Percentiles rank a stretch among this genome's conserved stretches.
These are phyloP conservation scores for Phataginus tricuspis DNA, from an alignment of 2,797 vertebrate genomes.

Conservation along the genomic window DNA sequence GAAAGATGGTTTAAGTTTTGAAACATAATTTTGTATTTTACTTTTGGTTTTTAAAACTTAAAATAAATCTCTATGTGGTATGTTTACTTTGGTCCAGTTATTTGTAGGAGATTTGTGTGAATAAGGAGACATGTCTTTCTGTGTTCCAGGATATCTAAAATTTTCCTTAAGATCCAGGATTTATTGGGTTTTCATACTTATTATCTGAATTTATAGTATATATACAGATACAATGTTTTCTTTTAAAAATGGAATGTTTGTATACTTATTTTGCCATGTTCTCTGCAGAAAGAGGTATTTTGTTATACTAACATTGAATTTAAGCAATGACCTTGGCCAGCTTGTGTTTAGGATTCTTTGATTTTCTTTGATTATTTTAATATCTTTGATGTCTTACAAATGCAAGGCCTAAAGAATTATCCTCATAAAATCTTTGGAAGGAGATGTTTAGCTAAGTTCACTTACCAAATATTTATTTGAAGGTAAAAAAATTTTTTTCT, in stretches of 20 bases:
- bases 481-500: not conserved
- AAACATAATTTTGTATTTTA: not conserved
- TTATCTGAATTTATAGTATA: not conserved
- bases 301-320: slow-evolving; percentile 46
- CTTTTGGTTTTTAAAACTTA: not conserved
- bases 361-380: slow-evolving; percentile 39
- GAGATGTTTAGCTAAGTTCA: slow-evolving; percentile 34
- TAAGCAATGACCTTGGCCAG: not conserved
- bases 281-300: slow-evolving; percentile 19
- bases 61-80: not conserved
- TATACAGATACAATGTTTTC: not conserved
- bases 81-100: not conserved
- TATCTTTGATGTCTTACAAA: slow-evolving; percentile 50
- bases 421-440: slow-evolving; percentile 39
- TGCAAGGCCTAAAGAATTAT: slow-evolving; percentile 37
- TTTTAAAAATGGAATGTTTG: slow-evolving; percentile 44
- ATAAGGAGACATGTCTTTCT: not conserved
- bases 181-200: not conserved
- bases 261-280: slow-evolving; percentile 40
- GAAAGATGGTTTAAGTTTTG: not conserved
- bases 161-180: not conserved
- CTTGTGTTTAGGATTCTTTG: slow-evolving; percentile 15
- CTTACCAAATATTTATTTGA: slow-evolving; percentile 36
- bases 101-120: not conserved
- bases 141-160: not conserved